Evolutionary conservation across 2,797 vertebrate genomes (phyloP), one percentile per base, ranked within the genome.

Genomic region (Rhynchotus rufescens): DNA sequence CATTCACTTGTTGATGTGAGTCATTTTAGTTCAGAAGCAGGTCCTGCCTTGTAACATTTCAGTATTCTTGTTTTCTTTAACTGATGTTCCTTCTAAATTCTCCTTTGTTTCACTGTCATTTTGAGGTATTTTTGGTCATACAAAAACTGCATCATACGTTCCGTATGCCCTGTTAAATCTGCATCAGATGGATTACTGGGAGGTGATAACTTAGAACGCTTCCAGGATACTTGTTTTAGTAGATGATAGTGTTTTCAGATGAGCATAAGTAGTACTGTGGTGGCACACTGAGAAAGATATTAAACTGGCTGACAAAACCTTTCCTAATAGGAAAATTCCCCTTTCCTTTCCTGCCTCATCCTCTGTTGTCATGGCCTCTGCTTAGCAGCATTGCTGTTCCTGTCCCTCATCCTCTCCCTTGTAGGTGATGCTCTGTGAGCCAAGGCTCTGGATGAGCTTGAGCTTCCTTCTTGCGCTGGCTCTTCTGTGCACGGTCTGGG

Each of bases 231-330:
- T 68, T 86, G 12, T 15, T 73, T 61, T 57, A 44, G 19, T 26
- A 61, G 5, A 5, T 61, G 51, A 14, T 56, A 3, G 1, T 65
- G 13, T 20, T 62, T 71, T 77, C 38, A 67, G 30, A 74, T 56
- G 32, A 9, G 10, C 9, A 38, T 66, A 2, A 34, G 23, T 74
- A 8, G 7, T 28, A 28, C 32, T 49, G 2, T 38, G 40, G 13
- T 25, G 36, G 12, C 26, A 80, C 30, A 19, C 15, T 61, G 28
- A 85, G 73, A n/a, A 92, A 67, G 7, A 54, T 20, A 10, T 4
- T 65, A 36, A 74, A 3, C 2, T 51, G 25, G 15, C 6, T 69
- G 52, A 19, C 0, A 2, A 15, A 28, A 11, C 3, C n/a, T 10
- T 56, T 80, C 11, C 11, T 74, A 26, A 28, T 3, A 3, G 5